phyloP scores from a whole-genome alignment of 2,888 invertebrate species.

The Lobophora halterata region DNA sequence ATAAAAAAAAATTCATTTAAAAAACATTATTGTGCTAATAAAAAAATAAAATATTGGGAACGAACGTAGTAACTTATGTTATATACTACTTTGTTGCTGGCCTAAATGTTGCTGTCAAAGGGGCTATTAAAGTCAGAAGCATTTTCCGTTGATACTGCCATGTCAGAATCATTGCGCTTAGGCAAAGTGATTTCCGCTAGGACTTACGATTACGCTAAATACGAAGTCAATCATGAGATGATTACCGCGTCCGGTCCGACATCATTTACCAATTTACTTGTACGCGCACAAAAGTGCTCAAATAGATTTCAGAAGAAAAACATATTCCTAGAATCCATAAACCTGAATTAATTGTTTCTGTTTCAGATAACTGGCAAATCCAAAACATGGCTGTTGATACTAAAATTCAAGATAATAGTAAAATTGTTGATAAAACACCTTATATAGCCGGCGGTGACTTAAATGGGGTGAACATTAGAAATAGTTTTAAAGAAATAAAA shows the following conservation, averaged over 20 bases:
- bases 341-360: constrained; percentile 32
- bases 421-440: constrained; percentile 48
- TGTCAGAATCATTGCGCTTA: constrained; percentile 53
- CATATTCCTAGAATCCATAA: background rate
- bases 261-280: constrained; percentile 57
- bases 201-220: constrained; percentile 64
- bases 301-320: constrained; percentile 3
- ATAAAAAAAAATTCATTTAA: no score
- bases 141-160: constrained; percentile 30
- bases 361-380: constrained; percentile 52
- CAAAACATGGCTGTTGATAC: constrained; percentile 55
- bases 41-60: no score
- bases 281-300: constrained; percentile 42
- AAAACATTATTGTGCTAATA: no score
- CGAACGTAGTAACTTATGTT: no score
- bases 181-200: constrained; percentile 61
- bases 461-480: constrained; percentile 58
- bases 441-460: constrained; percentile 57
- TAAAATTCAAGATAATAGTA: constrained; percentile 49
- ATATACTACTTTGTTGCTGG: no score
- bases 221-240: constrained; percentile 67
- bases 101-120: no score
- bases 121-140: background rate
- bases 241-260: constrained; percentile 69
- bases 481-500: constrained; percentile 55